Base-by-base conservation (phyloP, 2,113 vertebrate genomes). In the Myotis brandtii region DNA sequence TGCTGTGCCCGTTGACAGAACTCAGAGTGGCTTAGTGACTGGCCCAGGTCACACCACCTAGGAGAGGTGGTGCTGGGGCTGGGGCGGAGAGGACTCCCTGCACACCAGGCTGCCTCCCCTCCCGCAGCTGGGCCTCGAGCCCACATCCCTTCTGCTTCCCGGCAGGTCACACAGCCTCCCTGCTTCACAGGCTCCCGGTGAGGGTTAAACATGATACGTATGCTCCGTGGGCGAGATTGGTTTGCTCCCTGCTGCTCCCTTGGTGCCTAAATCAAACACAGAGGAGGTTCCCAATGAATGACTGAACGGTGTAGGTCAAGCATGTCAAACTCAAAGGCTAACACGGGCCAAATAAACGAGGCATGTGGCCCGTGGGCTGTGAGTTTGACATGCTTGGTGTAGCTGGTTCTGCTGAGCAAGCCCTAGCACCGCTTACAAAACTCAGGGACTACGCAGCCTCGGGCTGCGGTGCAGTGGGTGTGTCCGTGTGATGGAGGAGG, bases 181-280 rank as follows among this genome's bases (percentile, higher is more conserved):
- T 3, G 8, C 50, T 6, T 43, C 32, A 0, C 7, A 25, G 40
- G 56, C 56, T 52, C 4, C 1, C 0, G 18, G 6, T 2, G 52
- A 76, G 37, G 43, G 62, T 86, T 83, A 12, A 52, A 40, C 48
- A 52, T 62, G 43, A 43, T 6, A 1, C 6, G 18, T 4, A 0
- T 0, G 12, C 12, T 50, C 66, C 5, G 0, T 0, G 9, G 23
- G 32, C n/a, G 37, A 54, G 64, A 43, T 10, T 23, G 12, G 23
- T 69, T 6, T 17, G 27, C 59, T 6, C 18, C 4, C 48, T 11
- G 17, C n/a, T 32, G 83, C n/a, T 6, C 56, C 59, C 34, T 17
- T 17, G 79, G 50, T 5, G 82, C 62, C 54, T 40, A 10, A 34
- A 3, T 25, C 37, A 20, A 59, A 16, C 84, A 5, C 46, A 6